phyloP scores from a whole-genome alignment of 2,888 invertebrate genomes.

The Trileptium ribeirensis region DNA sequence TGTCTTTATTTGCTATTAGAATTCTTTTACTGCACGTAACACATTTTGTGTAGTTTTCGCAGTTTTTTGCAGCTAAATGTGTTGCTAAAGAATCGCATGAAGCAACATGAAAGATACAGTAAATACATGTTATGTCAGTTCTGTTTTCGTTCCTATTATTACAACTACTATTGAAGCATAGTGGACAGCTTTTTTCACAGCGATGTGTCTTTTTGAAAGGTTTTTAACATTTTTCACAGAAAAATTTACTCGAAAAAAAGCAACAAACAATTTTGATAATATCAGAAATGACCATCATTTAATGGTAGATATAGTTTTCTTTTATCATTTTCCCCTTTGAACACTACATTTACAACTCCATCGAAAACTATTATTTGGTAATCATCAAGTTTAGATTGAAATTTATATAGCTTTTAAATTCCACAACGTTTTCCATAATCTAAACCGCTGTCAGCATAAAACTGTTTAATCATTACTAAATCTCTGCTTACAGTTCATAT shows the following conservation, averaged over 20 bases:
- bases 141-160: too few species aligned
- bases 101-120: too few species aligned
- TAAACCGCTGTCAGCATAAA: too few species aligned
- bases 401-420: background rate
- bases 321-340: background rate
- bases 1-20: background rate
- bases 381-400: background rate
- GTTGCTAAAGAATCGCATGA: too few species aligned
- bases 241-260: background rate
- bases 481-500: too few species aligned
- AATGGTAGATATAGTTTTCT: background rate
- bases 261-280: background rate
- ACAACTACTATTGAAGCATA: too few species aligned
- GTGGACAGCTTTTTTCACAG: too few species aligned
- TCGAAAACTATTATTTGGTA: background rate
- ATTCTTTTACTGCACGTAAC: background rate
- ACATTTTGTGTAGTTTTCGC: background rate
- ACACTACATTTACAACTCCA: constrained; percentile 10
- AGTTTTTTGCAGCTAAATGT: too few species aligned
- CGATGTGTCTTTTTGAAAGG: too few species aligned
- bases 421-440: background rate
- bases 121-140: too few species aligned
- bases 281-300: background rate
- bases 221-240: too few species aligned
- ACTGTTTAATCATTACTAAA: too few species aligned